A percentile compares a stretch with the other conserved stretches of the same genome.
phyloP scores from a whole-genome alignment of 1,140 invertebrate species.

The Harlomillsia oculata region DNA sequence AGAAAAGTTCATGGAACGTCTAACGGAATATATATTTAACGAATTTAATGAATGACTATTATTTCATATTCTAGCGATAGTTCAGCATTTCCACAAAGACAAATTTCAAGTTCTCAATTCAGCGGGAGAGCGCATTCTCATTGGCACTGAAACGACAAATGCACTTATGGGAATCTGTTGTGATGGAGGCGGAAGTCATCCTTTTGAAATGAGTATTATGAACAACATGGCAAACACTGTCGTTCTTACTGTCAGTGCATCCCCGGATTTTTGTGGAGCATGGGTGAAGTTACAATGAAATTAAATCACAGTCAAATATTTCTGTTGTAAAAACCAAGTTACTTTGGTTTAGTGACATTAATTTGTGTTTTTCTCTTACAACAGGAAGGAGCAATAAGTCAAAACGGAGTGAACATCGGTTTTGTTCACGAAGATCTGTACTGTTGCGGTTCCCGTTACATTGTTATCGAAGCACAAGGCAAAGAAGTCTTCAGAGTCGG shows the following conservation, averaged over 20 bases:
- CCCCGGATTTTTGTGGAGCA: constrained; percentile 19
- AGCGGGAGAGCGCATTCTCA: constrained; percentile 13
- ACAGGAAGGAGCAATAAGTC: constrained; percentile 13
- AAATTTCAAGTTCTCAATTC: constrained; percentile 22
- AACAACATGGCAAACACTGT: constrained; percentile 9
- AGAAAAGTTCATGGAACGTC: background rate
- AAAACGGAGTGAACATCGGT: constrained; percentile 22
- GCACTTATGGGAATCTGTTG: constrained; percentile 20
- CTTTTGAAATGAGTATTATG: constrained; percentile 19
- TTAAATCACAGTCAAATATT: background rate
- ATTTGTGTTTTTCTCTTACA: background rate
- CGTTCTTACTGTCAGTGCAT: constrained; percentile 18
- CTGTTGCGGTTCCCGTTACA: constrained; percentile 17
- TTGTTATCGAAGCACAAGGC: constrained; percentile 19
- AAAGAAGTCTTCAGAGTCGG: constrained; percentile 18
- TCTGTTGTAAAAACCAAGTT: background rate
- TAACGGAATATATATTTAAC: background rate
- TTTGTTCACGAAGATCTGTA: constrained; percentile 18
- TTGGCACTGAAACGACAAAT: constrained; percentile 20
- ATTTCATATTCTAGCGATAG: background rate
- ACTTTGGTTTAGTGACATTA: background rate
- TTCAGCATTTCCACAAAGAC: constrained; percentile 9
- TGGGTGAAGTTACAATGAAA: background rate
- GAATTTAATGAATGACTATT: background rate
- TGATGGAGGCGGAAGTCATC: constrained; percentile 15